Evolutionary conservation across 2,113 vertebrate genomes (phyloP).

Genomic region (Cyprinus carpio): DNA sequence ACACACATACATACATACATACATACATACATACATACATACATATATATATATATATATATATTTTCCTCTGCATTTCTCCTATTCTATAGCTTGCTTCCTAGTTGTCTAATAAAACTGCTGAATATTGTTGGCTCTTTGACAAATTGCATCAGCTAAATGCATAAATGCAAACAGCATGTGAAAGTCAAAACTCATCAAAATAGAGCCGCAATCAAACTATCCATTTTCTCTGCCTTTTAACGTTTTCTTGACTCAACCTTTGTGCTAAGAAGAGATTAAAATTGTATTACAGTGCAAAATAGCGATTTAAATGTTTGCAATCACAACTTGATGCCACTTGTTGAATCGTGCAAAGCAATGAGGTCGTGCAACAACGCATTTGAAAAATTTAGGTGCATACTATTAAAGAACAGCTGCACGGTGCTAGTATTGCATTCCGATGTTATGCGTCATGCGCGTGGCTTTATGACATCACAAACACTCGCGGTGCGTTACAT

Average conservation of each 20-base stretch:
- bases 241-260: neutral
- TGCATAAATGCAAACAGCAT: neutral
- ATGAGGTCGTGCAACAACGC: neutral
- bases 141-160: neutral
- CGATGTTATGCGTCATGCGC: conserved; percentile 35
- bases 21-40: too few relatives aligned
- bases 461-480: conserved; percentile 45
- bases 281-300: neutral
- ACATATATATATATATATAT: too few relatives aligned
- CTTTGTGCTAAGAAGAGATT: neutral
- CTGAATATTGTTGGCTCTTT: neutral
- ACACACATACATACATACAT: too few relatives aligned
- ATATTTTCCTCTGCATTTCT: too few relatives aligned
- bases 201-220: neutral
- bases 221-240: neutral
- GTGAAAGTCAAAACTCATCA: neutral
- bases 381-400: neutral
- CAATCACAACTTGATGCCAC: neutral
- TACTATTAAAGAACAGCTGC: neutral
- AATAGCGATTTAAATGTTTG: neutral
- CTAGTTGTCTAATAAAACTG: too few relatives aligned
- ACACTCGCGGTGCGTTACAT: neutral
- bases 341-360: conserved; percentile 1
- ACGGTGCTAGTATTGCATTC: neutral
- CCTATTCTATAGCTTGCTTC: too few relatives aligned